A percentile compares a stretch with the other conserved stretches of the same genome.
Conservation (phyloP, 2,113 vertebrate genomes). For the Panthera uncia region DNA sequence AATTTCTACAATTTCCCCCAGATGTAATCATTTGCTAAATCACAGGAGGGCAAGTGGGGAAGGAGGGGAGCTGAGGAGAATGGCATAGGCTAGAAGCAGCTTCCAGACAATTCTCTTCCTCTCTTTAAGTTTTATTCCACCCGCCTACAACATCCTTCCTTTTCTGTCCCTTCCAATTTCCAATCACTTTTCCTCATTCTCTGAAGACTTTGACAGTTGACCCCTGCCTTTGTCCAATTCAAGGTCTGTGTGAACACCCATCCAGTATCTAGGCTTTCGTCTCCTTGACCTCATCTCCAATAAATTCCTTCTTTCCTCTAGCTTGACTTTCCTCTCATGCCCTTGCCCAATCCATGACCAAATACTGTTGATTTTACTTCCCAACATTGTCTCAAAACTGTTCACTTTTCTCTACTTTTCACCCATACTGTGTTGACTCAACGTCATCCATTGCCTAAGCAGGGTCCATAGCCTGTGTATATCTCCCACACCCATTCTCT, state of each 20-base stretch:
- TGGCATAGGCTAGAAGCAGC: not conserved
- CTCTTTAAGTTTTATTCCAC: not conserved
- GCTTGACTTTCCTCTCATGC: not conserved
- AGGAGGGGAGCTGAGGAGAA: not conserved
- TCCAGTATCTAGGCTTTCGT: not conserved
- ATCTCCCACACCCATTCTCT: not conserved
- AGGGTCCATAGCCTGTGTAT: not conserved
- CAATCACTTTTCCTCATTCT: not conserved
- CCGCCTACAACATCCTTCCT: not conserved
- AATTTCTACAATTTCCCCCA: not conserved
- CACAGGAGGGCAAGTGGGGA: not conserved
- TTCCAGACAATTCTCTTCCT: not conserved
- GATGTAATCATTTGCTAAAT: not conserved
- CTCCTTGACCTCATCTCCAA: not conserved
- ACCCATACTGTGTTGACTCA: not conserved
- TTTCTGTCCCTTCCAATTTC: not conserved
- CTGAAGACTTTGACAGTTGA: not conserved
- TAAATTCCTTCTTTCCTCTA: not conserved
- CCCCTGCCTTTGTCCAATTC: not conserved
- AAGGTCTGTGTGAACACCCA: not conserved
- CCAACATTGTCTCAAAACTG: not conserved
- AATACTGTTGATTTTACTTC: not conserved
- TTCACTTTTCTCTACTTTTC: not conserved
- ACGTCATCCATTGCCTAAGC: not conserved
- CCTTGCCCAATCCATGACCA: not conserved